A percentile compares a stretch with the other conserved stretches of the same genome.
Conservation (phyloP, 2,797 vertebrate genomes). For the Austrolebias charrua region DNA sequence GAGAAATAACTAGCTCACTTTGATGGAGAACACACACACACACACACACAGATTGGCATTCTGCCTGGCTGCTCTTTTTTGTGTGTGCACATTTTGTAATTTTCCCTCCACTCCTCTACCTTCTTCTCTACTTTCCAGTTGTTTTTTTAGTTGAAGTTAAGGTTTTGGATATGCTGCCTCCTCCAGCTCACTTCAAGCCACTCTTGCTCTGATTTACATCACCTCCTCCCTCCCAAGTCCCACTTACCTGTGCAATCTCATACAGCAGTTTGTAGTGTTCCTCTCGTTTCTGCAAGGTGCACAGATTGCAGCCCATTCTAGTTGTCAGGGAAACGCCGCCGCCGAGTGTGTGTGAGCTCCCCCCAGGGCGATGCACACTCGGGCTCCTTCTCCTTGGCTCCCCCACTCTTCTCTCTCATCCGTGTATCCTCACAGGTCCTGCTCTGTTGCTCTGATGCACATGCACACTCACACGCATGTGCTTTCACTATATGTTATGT, state of each 20-base stretch:
- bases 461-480: constrained; percentile 24
- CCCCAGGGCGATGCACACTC: constrained; percentile 82
- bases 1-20: constrained; percentile 76
- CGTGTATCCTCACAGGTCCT: constrained; percentile 85
- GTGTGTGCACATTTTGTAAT: constrained; percentile 25
- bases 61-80: constrained; percentile 43
- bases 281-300: constrained; percentile 98
- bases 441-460: constrained; percentile 44
- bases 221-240: constrained; percentile 11
- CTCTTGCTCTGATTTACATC: constrained; percentile 7
- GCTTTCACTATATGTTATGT: constrained; percentile 31
- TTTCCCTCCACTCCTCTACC: constrained; percentile 6
- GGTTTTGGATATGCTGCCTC: background rate
- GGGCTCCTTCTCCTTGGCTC: constrained; percentile 87
- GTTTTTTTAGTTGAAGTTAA: background rate
- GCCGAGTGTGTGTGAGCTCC: constrained; percentile 64
- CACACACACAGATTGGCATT: too few species aligned
- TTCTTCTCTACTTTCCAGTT: background rate
- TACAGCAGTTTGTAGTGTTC: constrained; percentile 99
- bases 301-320: constrained; percentile 99
- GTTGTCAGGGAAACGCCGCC: constrained; percentile 79
- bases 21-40: constrained; percentile 49
- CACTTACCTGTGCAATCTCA: constrained; percentile 97
- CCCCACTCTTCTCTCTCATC: constrained; percentile 89
- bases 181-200: background rate